Conservation (phyloP, 2,113 vertebrate genomes). For the Herpailurus yagouaroundi region DNA sequence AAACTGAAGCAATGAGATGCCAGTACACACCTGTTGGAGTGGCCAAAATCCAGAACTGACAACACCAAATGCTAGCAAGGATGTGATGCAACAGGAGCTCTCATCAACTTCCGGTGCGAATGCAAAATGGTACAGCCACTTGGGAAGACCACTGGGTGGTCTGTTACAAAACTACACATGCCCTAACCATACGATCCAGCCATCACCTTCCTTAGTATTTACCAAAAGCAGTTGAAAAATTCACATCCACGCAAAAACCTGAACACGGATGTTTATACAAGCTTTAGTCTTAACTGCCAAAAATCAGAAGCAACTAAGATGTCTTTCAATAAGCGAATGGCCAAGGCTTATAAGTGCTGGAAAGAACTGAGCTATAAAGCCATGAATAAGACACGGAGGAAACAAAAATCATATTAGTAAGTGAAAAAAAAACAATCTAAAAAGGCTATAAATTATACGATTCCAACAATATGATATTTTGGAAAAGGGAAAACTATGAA, state of each 20-base stretch:
- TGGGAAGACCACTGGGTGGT: background rate
- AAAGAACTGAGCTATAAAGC: background rate
- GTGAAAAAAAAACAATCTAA: background rate
- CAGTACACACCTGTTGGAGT: background rate
- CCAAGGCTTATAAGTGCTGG: background rate
- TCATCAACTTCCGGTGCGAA: background rate
- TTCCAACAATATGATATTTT: background rate
- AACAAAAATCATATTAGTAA: background rate
- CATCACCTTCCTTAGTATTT: background rate
- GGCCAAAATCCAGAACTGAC: background rate
- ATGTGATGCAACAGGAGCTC: background rate
- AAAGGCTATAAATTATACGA: background rate
- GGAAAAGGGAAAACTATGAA: background rate
- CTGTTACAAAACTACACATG: background rate
- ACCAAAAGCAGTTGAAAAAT: background rate
- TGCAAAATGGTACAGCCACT: background rate
- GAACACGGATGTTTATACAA: background rate
- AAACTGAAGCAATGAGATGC: background rate
- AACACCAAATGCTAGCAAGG: accelerated
- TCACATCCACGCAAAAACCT: background rate
- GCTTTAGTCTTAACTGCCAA: background rate
- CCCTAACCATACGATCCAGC: background rate
- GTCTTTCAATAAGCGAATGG: background rate
- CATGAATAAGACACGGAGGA: background rate
- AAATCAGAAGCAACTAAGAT: background rate